phyloP scores from a whole-genome alignment of 2,797 vertebrate species.

The Amniataba percoides region DNA sequence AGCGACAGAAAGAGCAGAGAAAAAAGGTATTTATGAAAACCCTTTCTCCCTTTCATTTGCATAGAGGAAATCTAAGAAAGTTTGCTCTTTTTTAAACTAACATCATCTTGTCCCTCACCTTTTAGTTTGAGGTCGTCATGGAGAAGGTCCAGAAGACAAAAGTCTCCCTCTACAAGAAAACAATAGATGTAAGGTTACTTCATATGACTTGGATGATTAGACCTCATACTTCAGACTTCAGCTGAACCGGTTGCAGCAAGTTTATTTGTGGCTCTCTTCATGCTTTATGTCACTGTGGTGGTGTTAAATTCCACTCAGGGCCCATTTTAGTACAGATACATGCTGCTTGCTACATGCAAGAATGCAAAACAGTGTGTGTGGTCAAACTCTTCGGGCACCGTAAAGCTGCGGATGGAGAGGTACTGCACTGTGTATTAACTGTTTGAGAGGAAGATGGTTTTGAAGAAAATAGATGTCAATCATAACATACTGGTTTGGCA shows the following conservation, averaged over 20 bases:
- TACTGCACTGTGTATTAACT: background rate
- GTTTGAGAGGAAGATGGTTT: conserved; percentile 12
- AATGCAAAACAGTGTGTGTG: too few species aligned
- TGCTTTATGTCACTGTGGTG: background rate
- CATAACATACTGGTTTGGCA: background rate
- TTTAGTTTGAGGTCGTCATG: conserved; percentile 91
- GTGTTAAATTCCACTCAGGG: background rate
- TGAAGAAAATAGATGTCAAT: background rate
- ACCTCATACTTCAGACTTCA: background rate
- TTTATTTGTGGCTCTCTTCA: background rate
- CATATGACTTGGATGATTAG: background rate
- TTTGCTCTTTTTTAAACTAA: background rate
- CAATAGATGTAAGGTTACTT: conserved; percentile 88
- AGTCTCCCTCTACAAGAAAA: conserved; percentile 92
- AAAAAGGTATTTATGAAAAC: conserved; percentile 87
- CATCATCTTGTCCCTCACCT: conserved; percentile 18
- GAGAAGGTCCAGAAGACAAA: conserved; percentile 95
- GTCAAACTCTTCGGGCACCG: too few species aligned
- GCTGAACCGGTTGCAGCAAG: background rate
- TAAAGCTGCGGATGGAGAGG: background rate
- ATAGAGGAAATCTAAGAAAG: conserved; percentile 30
- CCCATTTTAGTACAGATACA: background rate
- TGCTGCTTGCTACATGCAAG: background rate
- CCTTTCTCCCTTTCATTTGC: background rate
- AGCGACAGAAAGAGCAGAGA: conserved; percentile 95